A percentile compares a stretch with the other conserved stretches of the same genome.
Evolutionary conservation across 2,888 invertebrate genomes (phyloP).

Genomic region (Eupithecia vulgata): DNA sequence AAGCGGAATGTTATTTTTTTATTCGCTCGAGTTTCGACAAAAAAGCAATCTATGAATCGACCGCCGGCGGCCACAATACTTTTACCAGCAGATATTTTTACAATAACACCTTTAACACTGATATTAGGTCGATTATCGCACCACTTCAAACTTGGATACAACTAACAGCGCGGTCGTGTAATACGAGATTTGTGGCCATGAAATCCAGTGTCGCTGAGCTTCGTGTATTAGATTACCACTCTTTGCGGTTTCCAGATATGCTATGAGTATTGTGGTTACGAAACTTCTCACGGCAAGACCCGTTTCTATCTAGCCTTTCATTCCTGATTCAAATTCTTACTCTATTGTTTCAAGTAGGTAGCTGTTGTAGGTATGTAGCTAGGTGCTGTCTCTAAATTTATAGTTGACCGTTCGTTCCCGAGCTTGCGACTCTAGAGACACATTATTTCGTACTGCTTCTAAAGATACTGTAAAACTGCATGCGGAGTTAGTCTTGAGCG

Average conservation of each 20-base stretch:
- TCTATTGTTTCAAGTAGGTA: conserved; percentile 55
- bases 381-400: conserved; percentile 33
- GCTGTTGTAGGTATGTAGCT: conserved; percentile 35
- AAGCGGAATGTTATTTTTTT: conserved; percentile 64
- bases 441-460: conserved; percentile 66
- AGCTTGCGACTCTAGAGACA: conserved; percentile 51
- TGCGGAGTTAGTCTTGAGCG: conserved; percentile 66
- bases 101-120: conserved; percentile 47
- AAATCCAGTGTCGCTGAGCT: conserved; percentile 82
- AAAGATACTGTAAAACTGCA: conserved; percentile 68
- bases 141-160: conserved; percentile 45
- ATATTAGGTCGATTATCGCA: conserved; percentile 55
- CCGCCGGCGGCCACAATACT: conserved; percentile 59
- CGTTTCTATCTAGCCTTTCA: conserved; percentile 58
- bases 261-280: conserved; percentile 77
- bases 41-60: conserved; percentile 80
- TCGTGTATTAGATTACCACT: conserved; percentile 81
- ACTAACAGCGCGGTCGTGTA: conserved; percentile 59
- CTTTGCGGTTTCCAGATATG: conserved; percentile 79
- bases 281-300: conserved; percentile 74
- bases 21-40: conserved; percentile 71
- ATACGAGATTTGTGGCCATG: conserved; percentile 78
- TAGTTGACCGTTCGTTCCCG: conserved; percentile 38
- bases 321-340: conserved; percentile 63
- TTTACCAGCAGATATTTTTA: conserved; percentile 49